Evolutionary conservation across 1,140 invertebrate genomes (phyloP).

Genomic region (Aphelenchoides besseyi): DNA sequence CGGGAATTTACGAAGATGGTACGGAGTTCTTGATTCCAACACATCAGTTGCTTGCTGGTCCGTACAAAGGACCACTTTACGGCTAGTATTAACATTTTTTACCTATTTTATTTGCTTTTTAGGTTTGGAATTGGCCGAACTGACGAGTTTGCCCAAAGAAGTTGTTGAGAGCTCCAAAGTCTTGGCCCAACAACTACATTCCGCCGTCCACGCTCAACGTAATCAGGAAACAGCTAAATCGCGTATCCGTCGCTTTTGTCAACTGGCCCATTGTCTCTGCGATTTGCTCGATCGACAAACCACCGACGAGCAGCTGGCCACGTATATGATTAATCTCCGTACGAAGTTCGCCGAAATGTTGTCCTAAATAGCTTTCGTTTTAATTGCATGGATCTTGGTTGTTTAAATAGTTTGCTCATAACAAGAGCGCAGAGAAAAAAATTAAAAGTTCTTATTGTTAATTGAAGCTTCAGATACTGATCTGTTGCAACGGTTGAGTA

Average conservation of each 20-base stretch:
- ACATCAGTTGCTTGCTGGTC: slow-evolving; percentile 32
- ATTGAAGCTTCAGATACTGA: too few species aligned
- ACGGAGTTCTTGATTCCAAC: slow-evolving; percentile 35
- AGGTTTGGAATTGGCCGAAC: slow-evolving; percentile 42
- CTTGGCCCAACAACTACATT: slow-evolving; percentile 18
- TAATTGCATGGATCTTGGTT: too few species aligned
- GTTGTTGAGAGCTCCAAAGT: slow-evolving; percentile 18
- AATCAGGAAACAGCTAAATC: background rate
- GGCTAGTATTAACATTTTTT: slow-evolving; percentile 32
- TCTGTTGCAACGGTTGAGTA: too few species aligned
- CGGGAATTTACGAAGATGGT: background rate
- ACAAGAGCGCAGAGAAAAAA: too few species aligned
- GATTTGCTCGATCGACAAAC: slow-evolving; percentile 3
- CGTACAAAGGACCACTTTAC: slow-evolving; percentile 44
- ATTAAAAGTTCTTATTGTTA: too few species aligned
- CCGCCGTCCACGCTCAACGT: slow-evolving; percentile 13
- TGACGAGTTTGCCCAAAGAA: slow-evolving; percentile 34
- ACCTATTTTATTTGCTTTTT: slow-evolving; percentile 25
- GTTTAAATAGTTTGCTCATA: too few species aligned
- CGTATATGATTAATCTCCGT: background rate
- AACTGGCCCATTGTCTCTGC: background rate
- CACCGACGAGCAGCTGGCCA: background rate
- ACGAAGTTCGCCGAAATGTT: slow-evolving; percentile 6
- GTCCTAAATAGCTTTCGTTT: too few species aligned
- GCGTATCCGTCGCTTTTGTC: background rate